These are phyloP conservation scores for Caenorhabditis remanei DNA, from an alignment of 1,140 invertebrate species.

Conservation along the genomic window DNA sequence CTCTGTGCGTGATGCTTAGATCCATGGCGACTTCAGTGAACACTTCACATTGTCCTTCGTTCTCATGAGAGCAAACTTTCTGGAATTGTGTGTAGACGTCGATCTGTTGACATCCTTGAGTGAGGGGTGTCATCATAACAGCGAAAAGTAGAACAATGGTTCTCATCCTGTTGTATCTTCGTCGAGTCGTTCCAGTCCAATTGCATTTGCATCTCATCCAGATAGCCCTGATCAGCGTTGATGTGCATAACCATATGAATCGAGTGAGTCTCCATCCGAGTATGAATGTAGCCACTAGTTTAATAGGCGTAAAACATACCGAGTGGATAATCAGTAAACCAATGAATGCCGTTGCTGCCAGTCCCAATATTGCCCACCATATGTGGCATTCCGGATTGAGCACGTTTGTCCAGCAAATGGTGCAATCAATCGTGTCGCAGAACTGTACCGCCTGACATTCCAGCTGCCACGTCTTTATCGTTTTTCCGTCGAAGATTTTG, in stretches of 20 bases:
- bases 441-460: neutral
- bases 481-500: neutral
- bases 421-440: neutral
- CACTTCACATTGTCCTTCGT: neutral
- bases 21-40: neutral
- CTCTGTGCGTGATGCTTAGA: neutral
- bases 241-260: neutral
- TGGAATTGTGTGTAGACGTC: neutral
- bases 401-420: neutral
- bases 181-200: neutral
- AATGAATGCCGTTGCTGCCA: neutral
- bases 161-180: neutral
- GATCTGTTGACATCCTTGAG: neutral
- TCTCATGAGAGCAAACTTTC: neutral
- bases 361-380: neutral
- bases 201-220: neutral
- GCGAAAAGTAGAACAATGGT: neutral
- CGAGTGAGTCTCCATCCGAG: neutral
- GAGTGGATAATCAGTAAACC: neutral
- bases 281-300: neutral
- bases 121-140: neutral
- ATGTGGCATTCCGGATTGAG: conserved; percentile 14
- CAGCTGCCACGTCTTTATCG: neutral
- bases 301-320: neutral
- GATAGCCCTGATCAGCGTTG: neutral